Base-by-base conservation (phyloP, 2,113 vertebrate species). In the Cyanoliseus patagonus region DNA sequence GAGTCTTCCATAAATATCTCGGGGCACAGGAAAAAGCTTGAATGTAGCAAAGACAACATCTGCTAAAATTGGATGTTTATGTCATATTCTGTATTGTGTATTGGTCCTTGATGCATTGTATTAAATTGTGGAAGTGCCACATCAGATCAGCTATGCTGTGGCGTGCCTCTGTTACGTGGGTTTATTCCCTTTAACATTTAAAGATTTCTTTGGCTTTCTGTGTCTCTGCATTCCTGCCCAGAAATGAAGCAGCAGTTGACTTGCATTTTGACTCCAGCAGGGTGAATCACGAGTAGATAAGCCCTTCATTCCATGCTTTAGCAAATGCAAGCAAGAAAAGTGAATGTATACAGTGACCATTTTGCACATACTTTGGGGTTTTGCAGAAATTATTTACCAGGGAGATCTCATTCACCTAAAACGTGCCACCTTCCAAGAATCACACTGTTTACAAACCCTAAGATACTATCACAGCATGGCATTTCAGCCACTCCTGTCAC, bases 1-100 rank as follows among this genome's bases (percentile, higher is more conserved):
- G 55, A 86, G 17, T 75, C 80, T 86, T 94, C 76, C 83, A 88
- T 91, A 92, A 94, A 92, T 92, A 87, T 87, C 66, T 92, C 33
- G 22, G 83, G 47, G 47, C 55, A 39, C 24, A 82, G 80, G 22
- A 88, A 86, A 90, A 86, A n/a, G 41, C 41, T 78, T 47, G 31
- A 94, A 51, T 2, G 27, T 44, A 90, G 30, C 42, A 68, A 88
- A 75, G 42, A 78, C 16, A 80, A 74, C 35, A 81, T 75, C 79
- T 93, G 73, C 44, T 79, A 66, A 88, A 86, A 78, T 7, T 30
- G 51, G 70, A 67, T 55, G 39, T 55, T 91, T 90, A 25, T 77
- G 55, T 57, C 52, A 30, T n/a, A 3, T 47, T 24, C 46, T 66
- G 11, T 76, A 13, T 25, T 33, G 23, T 73, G 72, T 64, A 64